These are phyloP conservation scores for Galeopterus variegatus DNA, from an alignment of 2,113 vertebrate species.

Conservation along the genomic window DNA sequence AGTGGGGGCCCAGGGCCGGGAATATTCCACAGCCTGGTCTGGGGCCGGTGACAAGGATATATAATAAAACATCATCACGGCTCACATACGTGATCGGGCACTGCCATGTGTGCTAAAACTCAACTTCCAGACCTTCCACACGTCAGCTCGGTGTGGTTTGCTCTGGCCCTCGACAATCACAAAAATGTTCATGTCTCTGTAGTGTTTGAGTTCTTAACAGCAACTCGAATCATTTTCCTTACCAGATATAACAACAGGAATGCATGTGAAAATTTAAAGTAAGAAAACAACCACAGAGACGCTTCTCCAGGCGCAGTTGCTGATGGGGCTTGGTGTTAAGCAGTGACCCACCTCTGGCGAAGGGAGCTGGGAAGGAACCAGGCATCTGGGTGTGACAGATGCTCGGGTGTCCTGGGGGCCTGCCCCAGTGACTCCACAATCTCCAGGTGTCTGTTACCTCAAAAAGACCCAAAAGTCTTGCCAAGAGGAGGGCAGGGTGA, in stretches of 20 bases:
- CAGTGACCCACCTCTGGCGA: neutral
- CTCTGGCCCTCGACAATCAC: neutral
- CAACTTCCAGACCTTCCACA: neutral
- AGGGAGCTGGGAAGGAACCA: neutral
- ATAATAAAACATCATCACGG: neutral
- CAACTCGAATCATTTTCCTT: neutral
- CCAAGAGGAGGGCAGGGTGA: neutral
- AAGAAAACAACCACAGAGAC: neutral
- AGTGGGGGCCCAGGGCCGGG: neutral
- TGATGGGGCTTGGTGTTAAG: fast-evolving
- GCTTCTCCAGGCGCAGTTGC: neutral
- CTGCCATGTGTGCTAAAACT: neutral
- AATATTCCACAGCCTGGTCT: neutral
- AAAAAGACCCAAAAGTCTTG: neutral
- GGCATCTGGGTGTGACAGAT: neutral
- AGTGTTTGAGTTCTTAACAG: neutral
- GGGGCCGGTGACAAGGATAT: neutral
- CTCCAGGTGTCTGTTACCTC: neutral
- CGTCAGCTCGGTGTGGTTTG: neutral
- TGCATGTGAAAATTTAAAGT: neutral
- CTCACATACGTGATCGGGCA: no score
- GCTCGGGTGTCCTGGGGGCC: fast-evolving
- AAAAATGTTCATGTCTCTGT: neutral
- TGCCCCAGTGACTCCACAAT: neutral
- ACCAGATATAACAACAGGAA: neutral